These are phyloP conservation scores for Muscicapa striata DNA, from an alignment of 2,797 vertebrate genomes.

Conservation along the genomic window DNA sequence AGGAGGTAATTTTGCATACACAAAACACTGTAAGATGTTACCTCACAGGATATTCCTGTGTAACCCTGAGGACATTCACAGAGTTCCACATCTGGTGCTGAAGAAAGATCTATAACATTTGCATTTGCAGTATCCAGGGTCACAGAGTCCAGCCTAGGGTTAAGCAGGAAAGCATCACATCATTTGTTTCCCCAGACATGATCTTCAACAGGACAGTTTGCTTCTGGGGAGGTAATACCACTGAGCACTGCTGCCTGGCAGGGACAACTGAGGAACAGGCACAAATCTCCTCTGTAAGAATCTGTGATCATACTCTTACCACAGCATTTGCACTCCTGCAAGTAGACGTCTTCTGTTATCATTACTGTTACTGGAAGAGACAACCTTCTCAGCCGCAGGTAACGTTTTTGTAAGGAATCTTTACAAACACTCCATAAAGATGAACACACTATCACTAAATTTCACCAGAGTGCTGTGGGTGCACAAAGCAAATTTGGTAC, in stretches of 20 bases:
- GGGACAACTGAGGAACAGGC: background rate
- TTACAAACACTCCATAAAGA: background rate
- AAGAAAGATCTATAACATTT: constrained; percentile 70
- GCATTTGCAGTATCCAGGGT: constrained; percentile 83
- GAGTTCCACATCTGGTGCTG: constrained; percentile 82
- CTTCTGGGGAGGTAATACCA: background rate
- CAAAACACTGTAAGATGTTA: constrained; percentile 53
- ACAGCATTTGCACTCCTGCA: background rate
- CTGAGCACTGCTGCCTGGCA: background rate
- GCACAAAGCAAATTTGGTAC: background rate
- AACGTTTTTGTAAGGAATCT: background rate
- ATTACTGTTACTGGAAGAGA: background rate
- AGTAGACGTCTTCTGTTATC: background rate
- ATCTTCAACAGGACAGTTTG: background rate
- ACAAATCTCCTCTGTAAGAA: background rate
- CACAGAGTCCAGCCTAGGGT: constrained; percentile 82
- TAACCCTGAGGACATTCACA: constrained; percentile 95
- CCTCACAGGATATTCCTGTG: constrained; percentile 92
- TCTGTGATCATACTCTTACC: background rate
- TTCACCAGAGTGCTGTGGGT: background rate
- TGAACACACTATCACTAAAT: background rate
- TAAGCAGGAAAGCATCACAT: background rate
- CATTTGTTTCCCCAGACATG: background rate
- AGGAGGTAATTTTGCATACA: background rate
- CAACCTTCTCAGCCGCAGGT: background rate